A percentile compares a stretch with the other conserved stretches of the same genome.
Conservation (phyloP, 1,140 invertebrate species). For the Aphaenogaster floridana region DNA sequence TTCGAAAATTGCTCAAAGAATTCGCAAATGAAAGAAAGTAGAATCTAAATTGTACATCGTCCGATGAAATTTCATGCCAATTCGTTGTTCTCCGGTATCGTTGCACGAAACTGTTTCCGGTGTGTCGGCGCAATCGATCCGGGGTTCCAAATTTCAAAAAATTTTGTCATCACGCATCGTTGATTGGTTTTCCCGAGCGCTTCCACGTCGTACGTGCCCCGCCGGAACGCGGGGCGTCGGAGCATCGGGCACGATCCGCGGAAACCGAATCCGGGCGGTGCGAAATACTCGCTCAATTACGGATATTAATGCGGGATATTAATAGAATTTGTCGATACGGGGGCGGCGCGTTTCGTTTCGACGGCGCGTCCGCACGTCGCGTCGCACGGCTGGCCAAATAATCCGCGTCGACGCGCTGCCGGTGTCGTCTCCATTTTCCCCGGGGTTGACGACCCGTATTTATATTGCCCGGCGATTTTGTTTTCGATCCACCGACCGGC, state of each 20-base stretch:
- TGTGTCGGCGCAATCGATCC: constrained; percentile 33
- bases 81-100: constrained; percentile 3
- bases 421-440: constrained; percentile 47
- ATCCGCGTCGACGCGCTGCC: constrained; percentile 48
- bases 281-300: constrained; percentile 60
- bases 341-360: constrained; percentile 42
- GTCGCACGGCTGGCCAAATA: constrained; percentile 35
- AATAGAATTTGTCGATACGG: constrained; percentile 66
- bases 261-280: constrained; percentile 30
- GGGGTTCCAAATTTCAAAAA: constrained; percentile 41
- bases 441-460: constrained; percentile 51
- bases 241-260: not conserved
- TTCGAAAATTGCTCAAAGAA: not conserved
- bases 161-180: constrained; percentile 40
- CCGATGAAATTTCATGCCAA: constrained; percentile 2
- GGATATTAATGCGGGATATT: constrained; percentile 64
- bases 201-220: not conserved
- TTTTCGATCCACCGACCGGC: constrained; percentile 15
- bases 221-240: not conserved
- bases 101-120: constrained; percentile 18
- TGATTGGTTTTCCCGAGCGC: constrained; percentile 46
- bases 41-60: not conserved
- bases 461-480: constrained; percentile 41
- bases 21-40: not conserved
- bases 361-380: constrained; percentile 19